These are phyloP conservation scores for Natrix natrix DNA, from an alignment of 2,797 vertebrate species.

Conservation along the genomic window DNA sequence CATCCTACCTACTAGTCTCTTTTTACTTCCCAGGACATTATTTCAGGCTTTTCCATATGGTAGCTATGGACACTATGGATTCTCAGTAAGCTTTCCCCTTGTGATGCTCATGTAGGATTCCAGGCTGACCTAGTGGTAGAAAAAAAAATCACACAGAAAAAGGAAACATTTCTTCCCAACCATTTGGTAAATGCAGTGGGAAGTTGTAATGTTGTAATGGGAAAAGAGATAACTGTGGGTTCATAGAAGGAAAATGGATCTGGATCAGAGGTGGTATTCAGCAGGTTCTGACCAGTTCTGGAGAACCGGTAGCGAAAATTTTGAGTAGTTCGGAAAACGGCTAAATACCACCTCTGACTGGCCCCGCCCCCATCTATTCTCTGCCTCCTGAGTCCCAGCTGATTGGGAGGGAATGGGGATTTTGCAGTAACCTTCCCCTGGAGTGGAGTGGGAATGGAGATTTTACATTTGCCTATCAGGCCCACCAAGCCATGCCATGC, in stretches of 20 bases:
- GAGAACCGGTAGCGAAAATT: too few species aligned
- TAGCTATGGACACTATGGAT: not conserved
- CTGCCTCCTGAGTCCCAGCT: too few species aligned
- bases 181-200: not conserved
- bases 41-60: not conserved
- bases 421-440: too few species aligned
- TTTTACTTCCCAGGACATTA: not conserved
- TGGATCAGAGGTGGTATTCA: too few species aligned
- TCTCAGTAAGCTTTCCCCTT: not conserved
- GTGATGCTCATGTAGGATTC: not conserved
- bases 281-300: too few species aligned
- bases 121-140: not conserved
- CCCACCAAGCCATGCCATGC: too few species aligned
- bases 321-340: too few species aligned
- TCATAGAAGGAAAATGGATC: not conserved
- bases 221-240: not conserved
- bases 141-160: not conserved
- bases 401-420: too few species aligned
- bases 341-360: too few species aligned
- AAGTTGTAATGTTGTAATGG: not conserved
- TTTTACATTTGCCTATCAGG: too few species aligned
- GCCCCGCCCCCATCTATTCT: too few species aligned
- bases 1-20: not conserved
- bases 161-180: not conserved
- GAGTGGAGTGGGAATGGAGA: too few species aligned